These are phyloP conservation scores for Cariama cristata DNA, from an alignment of 2,113 vertebrate species.

Conservation along the genomic window DNA sequence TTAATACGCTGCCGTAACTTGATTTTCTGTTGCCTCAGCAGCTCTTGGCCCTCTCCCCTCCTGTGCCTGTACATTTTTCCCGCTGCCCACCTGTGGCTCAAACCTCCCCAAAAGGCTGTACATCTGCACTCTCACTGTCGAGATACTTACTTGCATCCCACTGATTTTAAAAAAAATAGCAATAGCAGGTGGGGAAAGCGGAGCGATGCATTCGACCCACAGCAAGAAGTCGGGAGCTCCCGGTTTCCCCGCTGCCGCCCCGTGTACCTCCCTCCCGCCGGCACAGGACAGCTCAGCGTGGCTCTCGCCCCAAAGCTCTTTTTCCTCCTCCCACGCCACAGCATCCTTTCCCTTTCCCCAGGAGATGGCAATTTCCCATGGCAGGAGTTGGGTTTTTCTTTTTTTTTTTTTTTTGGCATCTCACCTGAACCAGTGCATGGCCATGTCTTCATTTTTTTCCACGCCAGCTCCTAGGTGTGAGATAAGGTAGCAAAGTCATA, in stretches of 20 bases:
- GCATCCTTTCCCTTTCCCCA: background rate
- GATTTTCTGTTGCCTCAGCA: background rate
- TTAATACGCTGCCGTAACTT: background rate
- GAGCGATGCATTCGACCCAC: background rate
- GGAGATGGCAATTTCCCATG: background rate
- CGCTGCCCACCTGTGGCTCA: background rate
- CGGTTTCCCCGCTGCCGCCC: accelerated
- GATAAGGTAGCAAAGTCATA: background rate
- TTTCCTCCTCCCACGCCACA: background rate
- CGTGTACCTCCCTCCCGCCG: background rate
- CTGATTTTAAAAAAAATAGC: background rate
- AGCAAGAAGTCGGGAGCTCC: background rate
- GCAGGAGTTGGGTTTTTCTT: background rate
- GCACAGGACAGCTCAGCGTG: accelerated
- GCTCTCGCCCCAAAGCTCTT: background rate
- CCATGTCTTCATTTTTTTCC: conserved; percentile 59
- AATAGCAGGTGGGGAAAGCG: background rate
- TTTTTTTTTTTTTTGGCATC: background rate
- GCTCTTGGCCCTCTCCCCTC: background rate
- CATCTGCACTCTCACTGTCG: accelerated
- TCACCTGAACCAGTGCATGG: conserved; percentile 77
- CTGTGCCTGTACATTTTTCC: background rate
- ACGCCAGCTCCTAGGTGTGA: conserved; percentile 65
- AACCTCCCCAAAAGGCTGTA: background rate
- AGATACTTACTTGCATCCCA: background rate